Evolutionary conservation across 2,888 invertebrate species (phyloP).

Genomic region (Chydorus sphaericus): DNA sequence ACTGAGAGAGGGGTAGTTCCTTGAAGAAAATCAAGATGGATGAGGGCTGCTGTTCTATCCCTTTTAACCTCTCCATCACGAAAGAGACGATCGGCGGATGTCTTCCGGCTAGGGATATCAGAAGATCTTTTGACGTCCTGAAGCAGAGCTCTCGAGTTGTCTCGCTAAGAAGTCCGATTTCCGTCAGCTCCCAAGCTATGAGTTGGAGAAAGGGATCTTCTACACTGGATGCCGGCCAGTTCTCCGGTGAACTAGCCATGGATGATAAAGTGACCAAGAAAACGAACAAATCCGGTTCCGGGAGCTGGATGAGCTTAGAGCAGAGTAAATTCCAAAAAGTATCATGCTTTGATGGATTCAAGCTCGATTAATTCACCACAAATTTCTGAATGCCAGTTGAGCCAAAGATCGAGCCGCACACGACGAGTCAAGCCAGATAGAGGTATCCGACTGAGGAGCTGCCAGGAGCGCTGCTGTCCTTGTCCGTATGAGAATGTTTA

Average conservation of each 20-base stretch:
- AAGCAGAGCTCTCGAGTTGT: background rate
- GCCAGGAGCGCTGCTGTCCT: constrained; percentile 9
- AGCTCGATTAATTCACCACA: background rate
- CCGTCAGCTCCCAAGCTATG: constrained; percentile 4
- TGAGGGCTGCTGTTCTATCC: constrained; percentile 23
- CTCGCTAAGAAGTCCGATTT: background rate
- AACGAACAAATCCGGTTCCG: constrained; percentile 6
- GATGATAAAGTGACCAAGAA: background rate
- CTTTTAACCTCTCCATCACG: constrained; percentile 13
- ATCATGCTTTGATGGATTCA: background rate
- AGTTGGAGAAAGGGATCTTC: background rate
- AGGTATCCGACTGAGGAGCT: constrained; percentile 1
- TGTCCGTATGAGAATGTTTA: too few relatives aligned
- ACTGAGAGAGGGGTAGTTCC: constrained; percentile 50
- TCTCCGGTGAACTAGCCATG: background rate
- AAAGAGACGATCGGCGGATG: constrained; percentile 2
- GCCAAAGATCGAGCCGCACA: constrained; percentile 4
- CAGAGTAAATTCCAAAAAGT: background rate
- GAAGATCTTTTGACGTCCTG: background rate
- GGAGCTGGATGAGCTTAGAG: background rate
- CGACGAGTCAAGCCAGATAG: background rate
- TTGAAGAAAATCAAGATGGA: constrained; percentile 51
- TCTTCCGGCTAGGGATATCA: background rate
- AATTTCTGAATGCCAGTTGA: constrained; percentile 1
- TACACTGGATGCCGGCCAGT: background rate